phyloP scores from a whole-genome alignment of 1,140 invertebrate species.

The Tyrophagus putrescentiae region DNA sequence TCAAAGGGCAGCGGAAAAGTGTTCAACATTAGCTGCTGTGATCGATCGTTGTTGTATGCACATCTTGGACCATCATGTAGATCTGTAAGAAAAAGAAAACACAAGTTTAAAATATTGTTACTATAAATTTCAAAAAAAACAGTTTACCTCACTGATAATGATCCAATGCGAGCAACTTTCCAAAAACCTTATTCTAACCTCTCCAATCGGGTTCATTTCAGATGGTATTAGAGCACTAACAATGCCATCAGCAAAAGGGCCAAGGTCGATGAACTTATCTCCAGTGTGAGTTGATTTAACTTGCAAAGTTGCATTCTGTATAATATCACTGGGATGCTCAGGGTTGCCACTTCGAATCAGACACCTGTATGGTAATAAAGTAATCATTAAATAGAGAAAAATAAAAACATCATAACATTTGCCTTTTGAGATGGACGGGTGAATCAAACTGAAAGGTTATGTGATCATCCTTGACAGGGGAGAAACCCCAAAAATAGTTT shows the following conservation, averaged over 20 bases:
- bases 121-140: background rate
- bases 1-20: too few species aligned
- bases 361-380: conserved; percentile 44
- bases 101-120: background rate
- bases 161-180: conserved; percentile 73
- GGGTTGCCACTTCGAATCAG: conserved; percentile 77
- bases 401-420: conserved; percentile 28
- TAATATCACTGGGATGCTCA: conserved; percentile 74
- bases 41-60: too few species aligned
- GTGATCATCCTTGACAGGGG: conserved; percentile 65
- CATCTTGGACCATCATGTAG: too few species aligned
- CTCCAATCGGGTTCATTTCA: conserved; percentile 49
- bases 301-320: conserved; percentile 74
- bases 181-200: conserved; percentile 56
- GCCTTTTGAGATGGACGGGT: conserved; percentile 60
- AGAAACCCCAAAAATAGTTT: conserved; percentile 79
- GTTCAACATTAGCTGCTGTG: too few species aligned
- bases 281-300: conserved; percentile 44
- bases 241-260: conserved; percentile 52
- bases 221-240: conserved; percentile 53
- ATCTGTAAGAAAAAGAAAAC: background rate
- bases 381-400: conserved; percentile 17
- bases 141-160: conserved; percentile 67
- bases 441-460: conserved; percentile 63
- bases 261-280: conserved; percentile 37